Percentiles rank a stretch among this genome's conserved stretches.
phyloP scores from a whole-genome alignment of 2,113 vertebrate genomes.

The Chunga burmeisteri region DNA sequence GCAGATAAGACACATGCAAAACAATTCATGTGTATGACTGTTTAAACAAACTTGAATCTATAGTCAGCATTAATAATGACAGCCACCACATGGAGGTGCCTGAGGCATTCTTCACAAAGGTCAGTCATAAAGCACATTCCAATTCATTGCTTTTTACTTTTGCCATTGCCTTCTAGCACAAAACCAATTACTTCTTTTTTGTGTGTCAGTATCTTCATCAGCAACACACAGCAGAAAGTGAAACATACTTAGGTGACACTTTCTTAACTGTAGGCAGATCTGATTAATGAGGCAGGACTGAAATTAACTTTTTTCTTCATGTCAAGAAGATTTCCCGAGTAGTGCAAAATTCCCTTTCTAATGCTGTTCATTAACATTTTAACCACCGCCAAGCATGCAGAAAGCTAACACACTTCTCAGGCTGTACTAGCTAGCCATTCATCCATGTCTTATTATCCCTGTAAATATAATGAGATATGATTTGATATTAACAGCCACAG shows the following conservation, averaged over 20 bases:
- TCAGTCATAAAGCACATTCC: constrained; percentile 52
- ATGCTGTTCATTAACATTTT: constrained; percentile 61
- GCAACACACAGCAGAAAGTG: constrained; percentile 40
- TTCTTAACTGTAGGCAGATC: constrained; percentile 62
- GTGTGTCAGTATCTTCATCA: constrained; percentile 64
- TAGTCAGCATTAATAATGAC: constrained; percentile 33
- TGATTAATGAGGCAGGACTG: constrained; percentile 76
- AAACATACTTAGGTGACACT: constrained; percentile 61
- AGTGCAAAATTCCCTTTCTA: constrained; percentile 43
- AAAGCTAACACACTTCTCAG: constrained; percentile 48
- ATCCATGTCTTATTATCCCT: constrained; percentile 62
- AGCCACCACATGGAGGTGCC: constrained; percentile 36
- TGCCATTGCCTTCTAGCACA: constrained; percentile 21
- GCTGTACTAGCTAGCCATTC: constrained; percentile 23
- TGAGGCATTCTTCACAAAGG: constrained; percentile 53
- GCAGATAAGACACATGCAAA: not conserved
- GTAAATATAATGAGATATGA: constrained; percentile 69
- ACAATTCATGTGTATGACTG: not conserved
- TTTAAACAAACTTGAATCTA: constrained; percentile 2
- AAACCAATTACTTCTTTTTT: constrained; percentile 64
- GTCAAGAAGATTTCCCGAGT: constrained; percentile 44
- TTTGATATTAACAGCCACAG: constrained; percentile 61
- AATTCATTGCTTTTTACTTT: not conserved
- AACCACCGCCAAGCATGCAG: constrained; percentile 25
- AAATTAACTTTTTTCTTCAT: constrained; percentile 68